A percentile compares a stretch with the other conserved stretches of the same genome.
Conservation (phyloP, 2,888 invertebrate genomes). For the Clunio marinus region DNA sequence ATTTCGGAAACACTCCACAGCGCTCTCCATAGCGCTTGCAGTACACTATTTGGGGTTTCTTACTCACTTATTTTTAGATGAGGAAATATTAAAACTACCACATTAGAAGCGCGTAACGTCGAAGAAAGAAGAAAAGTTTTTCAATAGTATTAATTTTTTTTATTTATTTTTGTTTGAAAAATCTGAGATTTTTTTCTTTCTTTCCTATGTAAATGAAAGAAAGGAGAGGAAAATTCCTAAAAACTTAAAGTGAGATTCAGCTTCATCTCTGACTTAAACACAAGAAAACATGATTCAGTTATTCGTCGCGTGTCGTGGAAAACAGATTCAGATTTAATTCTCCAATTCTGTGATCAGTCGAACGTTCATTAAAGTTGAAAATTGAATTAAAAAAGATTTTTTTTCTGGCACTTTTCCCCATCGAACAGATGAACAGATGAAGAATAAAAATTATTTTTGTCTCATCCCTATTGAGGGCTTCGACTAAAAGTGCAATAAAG, state of each 20-base stretch:
- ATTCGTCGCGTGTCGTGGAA: conserved; percentile 35
- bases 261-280: conserved; percentile 3
- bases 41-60: conserved; percentile 16
- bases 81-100: not conserved
- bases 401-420: not conserved
- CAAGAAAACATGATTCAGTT: conserved; percentile 39
- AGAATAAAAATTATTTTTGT: not conserved
- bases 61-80: not conserved
- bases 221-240: conserved; percentile 24
- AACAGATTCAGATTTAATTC: conserved; percentile 27
- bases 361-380: conserved; percentile 11
- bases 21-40: conserved; percentile 21
- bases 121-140: too few relatives aligned
- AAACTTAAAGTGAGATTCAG: conserved; percentile 25
- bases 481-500: not conserved
- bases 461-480: not conserved
- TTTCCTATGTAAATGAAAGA: not conserved
- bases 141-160: conserved; percentile 24
- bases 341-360: conserved; percentile 3
- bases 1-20: conserved; percentile 17
- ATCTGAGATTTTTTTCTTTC: conserved; percentile 1
- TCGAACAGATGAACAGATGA: not conserved
- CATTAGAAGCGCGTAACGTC: too few relatives aligned
- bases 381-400: conserved; percentile 13
- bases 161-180: conserved; percentile 24